Evolutionary conservation across 2,113 vertebrate genomes (phyloP).

Genomic region (Gallinago paraguaiae): DNA sequence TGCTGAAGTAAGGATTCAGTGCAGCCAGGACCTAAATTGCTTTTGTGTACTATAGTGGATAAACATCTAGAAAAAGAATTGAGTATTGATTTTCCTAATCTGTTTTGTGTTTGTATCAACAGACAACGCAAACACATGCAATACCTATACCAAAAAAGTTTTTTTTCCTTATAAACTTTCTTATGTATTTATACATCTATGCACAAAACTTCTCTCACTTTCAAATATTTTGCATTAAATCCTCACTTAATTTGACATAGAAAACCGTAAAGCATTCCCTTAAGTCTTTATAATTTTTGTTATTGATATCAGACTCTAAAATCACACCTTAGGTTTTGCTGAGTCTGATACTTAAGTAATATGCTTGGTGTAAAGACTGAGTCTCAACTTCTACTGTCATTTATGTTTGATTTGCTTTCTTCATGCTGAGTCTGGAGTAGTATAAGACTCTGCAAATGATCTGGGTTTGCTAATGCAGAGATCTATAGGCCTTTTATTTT

Average conservation of each 20-base stretch:
- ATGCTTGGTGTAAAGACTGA: neutral
- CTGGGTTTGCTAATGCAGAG: neutral
- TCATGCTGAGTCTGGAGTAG: neutral
- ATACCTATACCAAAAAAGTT: neutral
- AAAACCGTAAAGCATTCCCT: neutral
- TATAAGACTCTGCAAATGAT: neutral
- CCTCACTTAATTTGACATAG: neutral
- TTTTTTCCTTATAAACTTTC: neutral
- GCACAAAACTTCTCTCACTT: neutral
- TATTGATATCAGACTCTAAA: neutral
- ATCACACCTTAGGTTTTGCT: neutral
- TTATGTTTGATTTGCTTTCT: neutral
- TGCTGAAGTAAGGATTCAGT: slow-evolving; percentile 56
- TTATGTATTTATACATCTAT: neutral
- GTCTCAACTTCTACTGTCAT: neutral
- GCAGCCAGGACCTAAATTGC: slow-evolving; percentile 44
- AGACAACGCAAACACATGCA: neutral
- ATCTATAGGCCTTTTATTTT: neutral
- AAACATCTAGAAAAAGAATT: slow-evolving; percentile 70
- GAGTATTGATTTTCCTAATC: slow-evolving; percentile 69
- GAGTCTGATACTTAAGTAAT: neutral
- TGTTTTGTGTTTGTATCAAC: slow-evolving; percentile 56
- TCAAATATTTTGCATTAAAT: neutral
- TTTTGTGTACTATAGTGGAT: slow-evolving; percentile 53
- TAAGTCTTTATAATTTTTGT: neutral